phyloP scores from a whole-genome alignment of 2,113 vertebrate genomes.

The Seriola dumerili region DNA sequence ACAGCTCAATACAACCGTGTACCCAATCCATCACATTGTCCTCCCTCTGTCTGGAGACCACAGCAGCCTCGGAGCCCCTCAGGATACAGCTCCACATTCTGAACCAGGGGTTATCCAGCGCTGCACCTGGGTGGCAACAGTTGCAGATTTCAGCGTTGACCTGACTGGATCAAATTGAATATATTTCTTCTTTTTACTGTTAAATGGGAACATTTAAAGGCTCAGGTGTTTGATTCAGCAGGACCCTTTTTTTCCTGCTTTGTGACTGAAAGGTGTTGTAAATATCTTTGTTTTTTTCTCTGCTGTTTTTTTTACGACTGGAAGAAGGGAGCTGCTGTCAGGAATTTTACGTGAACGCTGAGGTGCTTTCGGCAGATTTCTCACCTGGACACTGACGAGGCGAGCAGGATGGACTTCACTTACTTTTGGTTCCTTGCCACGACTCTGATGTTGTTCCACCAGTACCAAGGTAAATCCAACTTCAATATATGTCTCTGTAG shows the following conservation, averaged over 20 bases:
- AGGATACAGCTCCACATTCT: background rate
- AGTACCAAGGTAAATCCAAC: slow-evolving; percentile 57
- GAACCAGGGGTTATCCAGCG: background rate
- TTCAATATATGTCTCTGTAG: background rate
- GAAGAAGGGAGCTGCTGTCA: background rate
- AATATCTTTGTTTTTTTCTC: background rate
- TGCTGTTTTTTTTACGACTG: background rate
- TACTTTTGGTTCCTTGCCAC: slow-evolving; percentile 51
- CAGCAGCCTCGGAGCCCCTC: background rate
- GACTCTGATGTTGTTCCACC: slow-evolving; percentile 50
- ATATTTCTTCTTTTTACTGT: background rate
- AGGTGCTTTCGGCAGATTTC: background rate
- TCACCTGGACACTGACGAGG: slow-evolving; percentile 25
- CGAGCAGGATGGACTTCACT: slow-evolving; percentile 58
- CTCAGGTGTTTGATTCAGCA: background rate
- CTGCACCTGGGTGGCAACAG: slow-evolving; percentile 18
- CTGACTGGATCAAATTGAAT: slow-evolving; percentile 21
- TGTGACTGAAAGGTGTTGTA: background rate
- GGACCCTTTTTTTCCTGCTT: background rate
- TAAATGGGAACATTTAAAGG: background rate
- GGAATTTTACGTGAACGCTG: slow-evolving; percentile 6
- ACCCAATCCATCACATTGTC: slow-evolving; percentile 4
- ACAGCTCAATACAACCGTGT: slow-evolving; percentile 7
- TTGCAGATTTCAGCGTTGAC: background rate
- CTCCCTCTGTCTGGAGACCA: slow-evolving; percentile 21